Base-by-base conservation (phyloP, 2,113 vertebrate genomes). In the Rhagologus leucostigma region DNA sequence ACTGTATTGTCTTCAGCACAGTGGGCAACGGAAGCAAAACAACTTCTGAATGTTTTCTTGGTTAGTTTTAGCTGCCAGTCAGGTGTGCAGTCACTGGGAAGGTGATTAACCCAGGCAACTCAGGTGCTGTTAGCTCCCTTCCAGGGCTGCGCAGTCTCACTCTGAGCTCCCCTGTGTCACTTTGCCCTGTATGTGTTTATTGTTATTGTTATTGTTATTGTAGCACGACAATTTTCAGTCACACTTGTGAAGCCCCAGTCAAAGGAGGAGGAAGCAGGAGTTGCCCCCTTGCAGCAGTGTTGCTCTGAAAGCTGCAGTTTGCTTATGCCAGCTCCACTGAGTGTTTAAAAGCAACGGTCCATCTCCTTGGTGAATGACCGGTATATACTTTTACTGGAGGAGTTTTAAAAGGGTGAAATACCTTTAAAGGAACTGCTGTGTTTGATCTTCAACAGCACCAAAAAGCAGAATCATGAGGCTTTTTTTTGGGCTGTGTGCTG, bases 111-210 rank as follows among this genome's bases (percentile, higher is more conserved):
- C 15, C 4, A 0, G 22, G 41, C 13, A 6, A 3, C 22, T 14
- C 3, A 4, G 35, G 39, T 65, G 8, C 29, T 18, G 11, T 29
- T 23, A 12, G 33, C 37, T 35, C 7, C 47, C 47, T 49, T 57
- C 88, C 0, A 0, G 42, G 53, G 32, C 65, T 71, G 53, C 32
- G 9, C 47, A 20, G 9, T 47, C 16, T 55, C 11, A 1, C 44
- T 82, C 60, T 44, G n/a, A 7, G 64, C n/a, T 70, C 24, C 53
- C 53, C 27, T 17, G 16, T 57, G 69, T 93, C 53, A 65, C 62
- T 84, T 85, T 77, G 71, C 65, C 49, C 26, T 76, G 1, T 41
- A 3, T 68, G 13, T 67, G 60, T 85, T 84, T 78, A 59, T 56
- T 83, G 12, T n/a, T n/a, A n/a, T n/a, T n/a, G n/a, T n/a, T n/a